Evolutionary conservation across 2,888 invertebrate species (phyloP).

Genomic region (Embidobia sp.): DNA sequence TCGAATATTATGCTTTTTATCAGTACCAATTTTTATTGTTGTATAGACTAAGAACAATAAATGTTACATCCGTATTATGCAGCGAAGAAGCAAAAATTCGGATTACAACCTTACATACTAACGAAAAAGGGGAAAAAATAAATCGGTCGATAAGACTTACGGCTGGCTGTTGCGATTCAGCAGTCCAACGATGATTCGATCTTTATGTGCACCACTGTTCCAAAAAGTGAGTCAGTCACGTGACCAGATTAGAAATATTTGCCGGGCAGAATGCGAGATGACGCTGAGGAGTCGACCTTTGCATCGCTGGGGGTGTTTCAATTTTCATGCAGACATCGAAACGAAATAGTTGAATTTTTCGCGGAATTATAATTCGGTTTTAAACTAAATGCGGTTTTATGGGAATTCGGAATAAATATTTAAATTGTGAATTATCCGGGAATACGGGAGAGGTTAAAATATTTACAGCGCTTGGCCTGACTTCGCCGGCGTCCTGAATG

Average conservation of each 20-base stretch:
- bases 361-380: constrained; percentile 48
- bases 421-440: constrained; percentile 46
- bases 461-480: constrained; percentile 25
- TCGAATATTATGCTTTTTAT: too few relatives aligned
- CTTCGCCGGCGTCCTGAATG: constrained; percentile 27
- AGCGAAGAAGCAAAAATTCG: too few relatives aligned
- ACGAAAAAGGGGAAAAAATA: too few relatives aligned
- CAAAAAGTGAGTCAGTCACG: constrained; percentile 36
- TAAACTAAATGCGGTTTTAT: constrained; percentile 49
- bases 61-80: too few relatives aligned
- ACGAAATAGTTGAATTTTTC: constrained; percentile 42
- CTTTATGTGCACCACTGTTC: too few relatives aligned
- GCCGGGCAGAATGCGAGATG: constrained; percentile 7
- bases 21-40: too few relatives aligned
- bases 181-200: too few relatives aligned
- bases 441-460: constrained; percentile 38
- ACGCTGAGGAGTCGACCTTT: constrained; percentile 7
- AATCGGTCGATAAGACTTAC: too few relatives aligned
- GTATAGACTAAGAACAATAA: too few relatives aligned
- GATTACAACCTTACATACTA: too few relatives aligned
- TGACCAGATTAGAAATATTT: constrained; percentile 38
- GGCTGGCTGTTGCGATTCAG: too few relatives aligned
- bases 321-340: constrained; percentile 18
- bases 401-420: constrained; percentile 49
- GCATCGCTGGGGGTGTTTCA: not conserved